A percentile compares a stretch with the other conserved stretches of the same genome.
phyloP scores from a whole-genome alignment of 2,113 vertebrate species.

The Urocynchramus pylzowi region DNA sequence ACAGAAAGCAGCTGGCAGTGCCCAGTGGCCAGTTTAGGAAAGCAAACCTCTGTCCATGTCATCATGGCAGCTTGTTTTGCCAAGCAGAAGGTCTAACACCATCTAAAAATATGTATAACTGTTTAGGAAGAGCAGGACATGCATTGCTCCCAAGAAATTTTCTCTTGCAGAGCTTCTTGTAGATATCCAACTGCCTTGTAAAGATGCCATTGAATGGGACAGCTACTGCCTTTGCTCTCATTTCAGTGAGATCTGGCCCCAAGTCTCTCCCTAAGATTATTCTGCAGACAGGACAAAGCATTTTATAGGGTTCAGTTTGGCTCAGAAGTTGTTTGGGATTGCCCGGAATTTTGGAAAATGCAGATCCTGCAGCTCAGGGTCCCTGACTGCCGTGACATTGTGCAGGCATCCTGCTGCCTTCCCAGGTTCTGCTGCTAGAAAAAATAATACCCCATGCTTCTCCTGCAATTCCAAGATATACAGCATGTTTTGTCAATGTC shows the following conservation, averaged over 20 bases:
- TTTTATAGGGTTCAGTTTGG: background rate
- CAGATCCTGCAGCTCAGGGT: background rate
- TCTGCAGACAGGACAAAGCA: background rate
- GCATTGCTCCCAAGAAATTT: background rate
- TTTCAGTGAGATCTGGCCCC: background rate
- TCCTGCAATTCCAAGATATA: background rate
- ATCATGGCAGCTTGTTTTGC: background rate
- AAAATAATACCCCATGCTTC: background rate
- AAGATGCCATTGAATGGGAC: background rate
- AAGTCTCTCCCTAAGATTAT: background rate
- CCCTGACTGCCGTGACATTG: background rate
- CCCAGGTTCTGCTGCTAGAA: background rate
- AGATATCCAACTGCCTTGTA: background rate
- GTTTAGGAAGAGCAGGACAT: background rate
- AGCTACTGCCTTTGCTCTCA: background rate
- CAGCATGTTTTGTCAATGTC: conserved; percentile 26
- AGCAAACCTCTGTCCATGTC: background rate
- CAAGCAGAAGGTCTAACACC: background rate
- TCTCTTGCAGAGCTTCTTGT: background rate
- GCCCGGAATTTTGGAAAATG: background rate
- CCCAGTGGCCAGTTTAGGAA: background rate
- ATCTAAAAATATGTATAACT: background rate
- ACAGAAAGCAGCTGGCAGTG: background rate
- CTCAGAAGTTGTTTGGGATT: background rate
- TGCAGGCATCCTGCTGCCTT: conserved; percentile 24